Percentiles rank a stretch among this genome's conserved stretches.
phyloP scores from a whole-genome alignment of 2,113 vertebrate genomes.

The Todiramphus saurophagus region DNA sequence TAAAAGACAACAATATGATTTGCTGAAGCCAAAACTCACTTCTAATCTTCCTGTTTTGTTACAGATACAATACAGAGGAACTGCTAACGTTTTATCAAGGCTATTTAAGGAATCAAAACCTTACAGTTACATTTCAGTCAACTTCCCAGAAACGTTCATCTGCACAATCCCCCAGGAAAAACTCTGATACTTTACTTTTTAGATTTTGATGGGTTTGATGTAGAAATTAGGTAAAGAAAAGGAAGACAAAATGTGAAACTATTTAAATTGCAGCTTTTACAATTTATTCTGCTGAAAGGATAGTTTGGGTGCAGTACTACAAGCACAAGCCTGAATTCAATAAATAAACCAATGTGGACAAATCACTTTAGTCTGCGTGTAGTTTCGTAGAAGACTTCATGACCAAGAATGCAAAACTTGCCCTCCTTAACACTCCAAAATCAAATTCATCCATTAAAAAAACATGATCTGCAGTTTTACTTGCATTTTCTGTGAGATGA shows the following conservation, averaged over 20 bases:
- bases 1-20: neutral
- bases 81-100: neutral
- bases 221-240: neutral
- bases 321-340: neutral
- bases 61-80: neutral
- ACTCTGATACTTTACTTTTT: neutral
- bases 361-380: neutral
- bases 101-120: conserved; percentile 20
- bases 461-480: neutral
- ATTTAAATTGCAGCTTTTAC: neutral
- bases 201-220: neutral
- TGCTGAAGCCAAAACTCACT: neutral
- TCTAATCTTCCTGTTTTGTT: neutral
- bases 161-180: neutral
- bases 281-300: neutral
- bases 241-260: neutral
- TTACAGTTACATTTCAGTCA: neutral
- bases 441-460: neutral
- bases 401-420: neutral
- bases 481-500: neutral
- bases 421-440: neutral
- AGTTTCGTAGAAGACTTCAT: neutral
- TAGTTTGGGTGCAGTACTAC: neutral
- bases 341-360: neutral
- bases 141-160: neutral